Evolutionary conservation across 2,113 vertebrate genomes (phyloP).

Genomic region (Xiphophorus couchianus): DNA sequence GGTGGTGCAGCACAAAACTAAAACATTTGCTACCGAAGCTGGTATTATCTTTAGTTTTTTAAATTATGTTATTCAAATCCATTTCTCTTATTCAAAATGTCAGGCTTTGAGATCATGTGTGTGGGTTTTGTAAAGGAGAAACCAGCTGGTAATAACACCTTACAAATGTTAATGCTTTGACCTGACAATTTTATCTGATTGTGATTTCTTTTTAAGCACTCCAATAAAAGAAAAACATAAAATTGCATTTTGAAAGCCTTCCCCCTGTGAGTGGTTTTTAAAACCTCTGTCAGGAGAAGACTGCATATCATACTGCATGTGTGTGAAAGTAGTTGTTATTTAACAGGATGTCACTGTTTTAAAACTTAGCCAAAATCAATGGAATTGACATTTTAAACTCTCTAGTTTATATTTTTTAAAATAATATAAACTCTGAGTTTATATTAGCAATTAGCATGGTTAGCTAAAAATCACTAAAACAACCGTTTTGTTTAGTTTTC

Average conservation of each 20-base stretch:
- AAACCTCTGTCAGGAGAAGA: neutral
- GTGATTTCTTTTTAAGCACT: neutral
- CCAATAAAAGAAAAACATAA: neutral
- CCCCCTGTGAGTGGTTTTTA: neutral
- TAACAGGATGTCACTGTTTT: neutral
- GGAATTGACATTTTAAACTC: neutral
- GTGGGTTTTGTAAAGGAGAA: neutral
- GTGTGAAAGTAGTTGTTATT: neutral
- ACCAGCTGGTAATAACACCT: neutral
- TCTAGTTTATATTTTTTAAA: neutral
- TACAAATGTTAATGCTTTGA: neutral
- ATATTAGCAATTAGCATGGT: neutral
- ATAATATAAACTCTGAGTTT: neutral
- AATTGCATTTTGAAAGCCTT: neutral
- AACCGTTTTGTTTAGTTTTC: neutral
- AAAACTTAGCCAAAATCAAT: neutral
- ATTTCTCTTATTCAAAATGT: neutral
- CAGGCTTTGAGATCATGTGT: neutral
- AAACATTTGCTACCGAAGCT: neutral
- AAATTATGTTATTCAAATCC: neutral
- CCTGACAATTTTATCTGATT: neutral
- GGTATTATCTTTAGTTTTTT: neutral
- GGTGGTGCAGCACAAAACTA: conserved; percentile 8
- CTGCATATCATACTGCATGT: no score
- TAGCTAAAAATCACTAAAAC: neutral